Evolutionary conservation across 2,888 invertebrate genomes (phyloP).

Genomic region (Antheraea yamamai): DNA sequence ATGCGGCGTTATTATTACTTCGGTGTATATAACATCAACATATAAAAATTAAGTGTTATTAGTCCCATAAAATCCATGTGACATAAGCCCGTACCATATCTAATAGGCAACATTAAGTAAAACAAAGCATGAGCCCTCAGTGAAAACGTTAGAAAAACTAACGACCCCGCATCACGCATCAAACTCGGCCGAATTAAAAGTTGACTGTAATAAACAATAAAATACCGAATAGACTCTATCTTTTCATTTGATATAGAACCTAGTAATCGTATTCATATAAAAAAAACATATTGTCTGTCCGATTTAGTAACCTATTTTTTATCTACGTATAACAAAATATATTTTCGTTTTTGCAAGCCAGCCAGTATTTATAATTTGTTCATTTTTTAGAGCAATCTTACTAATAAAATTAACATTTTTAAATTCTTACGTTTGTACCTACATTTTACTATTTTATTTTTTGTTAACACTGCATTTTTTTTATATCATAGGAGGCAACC

Average conservation of each 20-base stretch:
- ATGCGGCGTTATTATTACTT: too few species aligned
- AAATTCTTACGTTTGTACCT: too few species aligned
- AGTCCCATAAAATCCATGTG: slow-evolving; percentile 39
- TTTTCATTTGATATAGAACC: slow-evolving; percentile 20
- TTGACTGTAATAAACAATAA: slow-evolving; percentile 79
- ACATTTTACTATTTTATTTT: too few species aligned
- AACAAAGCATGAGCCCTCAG: slow-evolving; percentile 62
- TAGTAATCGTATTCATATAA: slow-evolving; percentile 14
- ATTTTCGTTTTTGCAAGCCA: background rate
- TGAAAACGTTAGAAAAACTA: slow-evolving; percentile 75
- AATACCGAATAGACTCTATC: slow-evolving; percentile 52
- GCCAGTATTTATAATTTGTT: too few species aligned
- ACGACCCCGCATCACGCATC: slow-evolving; percentile 76
- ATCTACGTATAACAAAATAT: background rate
- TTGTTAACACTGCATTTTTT: too few species aligned
- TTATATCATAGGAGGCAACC: too few species aligned
- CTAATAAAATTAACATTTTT: too few species aligned
- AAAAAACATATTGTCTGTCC: slow-evolving; percentile 15
- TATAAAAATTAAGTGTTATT: slow-evolving; percentile 3
- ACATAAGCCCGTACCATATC: slow-evolving; percentile 55
- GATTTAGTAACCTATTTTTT: background rate
- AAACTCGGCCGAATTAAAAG: slow-evolving; percentile 79
- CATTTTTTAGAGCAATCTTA: too few species aligned
- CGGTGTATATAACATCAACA: slow-evolving; percentile 1
- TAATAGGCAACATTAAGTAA: slow-evolving; percentile 70